These are phyloP conservation scores for Xanthia togata DNA, from an alignment of 2,888 invertebrate species.

Conservation along the genomic window DNA sequence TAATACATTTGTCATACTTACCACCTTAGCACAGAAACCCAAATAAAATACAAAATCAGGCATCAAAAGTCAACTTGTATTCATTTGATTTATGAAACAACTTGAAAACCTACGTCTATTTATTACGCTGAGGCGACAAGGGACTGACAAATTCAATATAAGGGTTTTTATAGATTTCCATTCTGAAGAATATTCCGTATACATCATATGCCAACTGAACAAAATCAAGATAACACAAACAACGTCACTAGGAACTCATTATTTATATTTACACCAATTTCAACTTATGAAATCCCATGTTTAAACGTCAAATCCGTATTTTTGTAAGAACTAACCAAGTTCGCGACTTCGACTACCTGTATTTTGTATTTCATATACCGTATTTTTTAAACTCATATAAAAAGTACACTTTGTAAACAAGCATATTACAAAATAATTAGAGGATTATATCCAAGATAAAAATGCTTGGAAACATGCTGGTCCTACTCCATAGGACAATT, in stretches of 20 bases:
- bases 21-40: constrained; percentile 47
- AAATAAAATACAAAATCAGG: constrained; percentile 67
- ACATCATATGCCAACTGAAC: neutral
- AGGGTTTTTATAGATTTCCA: constrained; percentile 58
- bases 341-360: too few species aligned
- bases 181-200: constrained; percentile 14
- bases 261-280: neutral
- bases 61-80: constrained; percentile 61
- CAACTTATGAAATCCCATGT: neutral
- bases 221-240: neutral
- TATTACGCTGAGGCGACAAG: constrained; percentile 60
- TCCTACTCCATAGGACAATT: too few species aligned
- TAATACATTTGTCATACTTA: constrained; percentile 66
- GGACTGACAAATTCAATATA: constrained; percentile 64
- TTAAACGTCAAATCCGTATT: neutral
- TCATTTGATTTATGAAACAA: constrained; percentile 65
- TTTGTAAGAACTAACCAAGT: too few species aligned
- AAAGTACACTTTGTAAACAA: too few species aligned
- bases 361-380: neutral
- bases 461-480: too few species aligned
- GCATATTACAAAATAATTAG: too few species aligned
- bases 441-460: too few species aligned
- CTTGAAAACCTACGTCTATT: constrained; percentile 63
- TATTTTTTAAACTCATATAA: too few species aligned
- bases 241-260: neutral